Evolutionary conservation across 1,140 invertebrate genomes (phyloP).

Genomic region (Lasioglossum albipes): DNA sequence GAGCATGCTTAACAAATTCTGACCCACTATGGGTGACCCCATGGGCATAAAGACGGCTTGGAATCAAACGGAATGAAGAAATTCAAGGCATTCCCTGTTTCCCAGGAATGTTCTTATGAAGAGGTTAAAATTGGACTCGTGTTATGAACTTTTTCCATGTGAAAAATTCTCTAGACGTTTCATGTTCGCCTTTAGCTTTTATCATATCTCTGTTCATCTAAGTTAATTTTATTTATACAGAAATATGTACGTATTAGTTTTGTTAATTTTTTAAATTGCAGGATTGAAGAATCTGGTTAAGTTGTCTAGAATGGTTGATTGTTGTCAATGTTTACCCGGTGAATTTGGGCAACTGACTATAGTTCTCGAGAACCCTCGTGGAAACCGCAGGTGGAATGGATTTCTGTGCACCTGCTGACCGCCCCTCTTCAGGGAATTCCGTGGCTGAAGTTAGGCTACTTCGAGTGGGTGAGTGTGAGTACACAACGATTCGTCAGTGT

Average conservation of each 20-base stretch:
- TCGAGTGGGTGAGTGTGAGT: background rate
- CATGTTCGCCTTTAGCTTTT: no score
- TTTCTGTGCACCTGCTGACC: conserved; percentile 46
- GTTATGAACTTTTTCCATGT: conserved; percentile 19
- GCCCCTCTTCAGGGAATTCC: conserved; percentile 42
- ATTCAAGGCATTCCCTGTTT: conserved; percentile 44
- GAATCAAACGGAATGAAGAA: conserved; percentile 37
- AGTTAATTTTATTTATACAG: no score
- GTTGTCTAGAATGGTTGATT: no score
- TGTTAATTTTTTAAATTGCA: no score
- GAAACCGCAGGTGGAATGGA: conserved; percentile 51
- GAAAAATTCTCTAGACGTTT: no score
- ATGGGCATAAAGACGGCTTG: conserved; percentile 1
- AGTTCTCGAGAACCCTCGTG: conserved; percentile 10
- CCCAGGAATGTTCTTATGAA: conserved; percentile 51
- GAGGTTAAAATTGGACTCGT: conserved; percentile 20
- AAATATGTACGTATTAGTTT: no score
- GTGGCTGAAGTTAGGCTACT: background rate
- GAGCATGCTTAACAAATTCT: conserved; percentile 17
- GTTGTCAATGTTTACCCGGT: conserved; percentile 15
- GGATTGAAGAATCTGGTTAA: no score
- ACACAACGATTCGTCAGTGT: background rate
- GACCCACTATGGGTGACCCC: conserved; percentile 32
- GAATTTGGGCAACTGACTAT: conserved; percentile 18
- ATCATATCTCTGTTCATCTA: no score